Evolutionary conservation across 2,113 vertebrate genomes (phyloP), one percentile per base, ranked within the genome.

Genomic region (Dissostichus mawsoni): DNA sequence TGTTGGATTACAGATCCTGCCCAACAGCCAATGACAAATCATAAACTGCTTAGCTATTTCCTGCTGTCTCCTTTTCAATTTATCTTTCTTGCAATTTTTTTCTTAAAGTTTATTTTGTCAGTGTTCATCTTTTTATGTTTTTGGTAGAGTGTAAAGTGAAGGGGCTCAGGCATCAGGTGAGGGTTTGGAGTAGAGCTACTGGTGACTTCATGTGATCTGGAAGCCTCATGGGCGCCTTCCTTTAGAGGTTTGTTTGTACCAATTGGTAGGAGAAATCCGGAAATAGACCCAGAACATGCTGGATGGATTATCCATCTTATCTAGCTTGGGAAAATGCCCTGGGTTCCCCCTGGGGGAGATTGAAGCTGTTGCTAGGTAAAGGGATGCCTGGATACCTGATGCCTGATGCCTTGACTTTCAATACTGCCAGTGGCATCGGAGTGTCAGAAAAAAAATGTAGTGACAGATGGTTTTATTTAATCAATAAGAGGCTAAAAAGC

Each of bases 31-130:
- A 44, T 74, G 51, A 81, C 64, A 58, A 29, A 67, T 67, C 55
- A 61, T 80, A 69, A 77, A 77, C 61, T 68, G 56, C 45, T 29
- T n/a, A 63, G 56, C 82, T 73, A 75, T 72, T 70, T 45, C 74
- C 58, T 52, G 55, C 80, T 71, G 74, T 20, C 50, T 44, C 58
- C 36, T 4, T 33, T 14, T 55, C 52, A 59, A 51, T 69, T 23
- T 13, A 36, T 45, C 56, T 23, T 56, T 64, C 29, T 73, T 9
- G 12, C 62, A 23, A 52, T 14, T 45, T 83, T 57, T 64, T 68
- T 56, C 12, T 17, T 7, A 3, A 25, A 25, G 25, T 25, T 18
- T n/a, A 50, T 9, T 1, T 67, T 9, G 36, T 1, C 36, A 25
- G 25, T 25, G 29, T 44, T 55, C 0, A 11, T 50, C 67, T 33